Evolutionary conservation across 2,113 vertebrate species (phyloP).

Genomic region (Dermatemys mawii): DNA sequence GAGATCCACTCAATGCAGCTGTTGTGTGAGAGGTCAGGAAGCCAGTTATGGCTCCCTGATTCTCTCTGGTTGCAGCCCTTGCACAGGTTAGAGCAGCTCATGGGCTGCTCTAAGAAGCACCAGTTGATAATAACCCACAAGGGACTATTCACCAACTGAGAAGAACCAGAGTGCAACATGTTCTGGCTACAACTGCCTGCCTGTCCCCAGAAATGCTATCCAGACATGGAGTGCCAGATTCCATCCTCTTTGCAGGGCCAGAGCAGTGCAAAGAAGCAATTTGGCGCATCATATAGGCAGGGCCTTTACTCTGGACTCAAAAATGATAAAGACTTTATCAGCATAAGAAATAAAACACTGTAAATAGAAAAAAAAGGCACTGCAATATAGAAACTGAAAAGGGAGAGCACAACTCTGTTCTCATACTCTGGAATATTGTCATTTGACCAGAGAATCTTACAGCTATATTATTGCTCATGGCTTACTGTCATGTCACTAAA

Average conservation of each 20-base stretch:
- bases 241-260: neutral
- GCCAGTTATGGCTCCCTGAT: neutral
- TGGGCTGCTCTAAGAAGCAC: accelerated
- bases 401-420: neutral
- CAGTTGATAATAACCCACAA: accelerated
- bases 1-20: neutral
- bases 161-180: neutral
- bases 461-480: neutral
- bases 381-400: neutral
- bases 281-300: neutral
- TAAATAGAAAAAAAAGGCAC: neutral
- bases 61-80: neutral
- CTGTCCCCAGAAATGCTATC: neutral
- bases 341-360: neutral
- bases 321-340: neutral
- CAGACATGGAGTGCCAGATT: neutral
- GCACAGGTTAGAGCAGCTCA: neutral
- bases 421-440: neutral
- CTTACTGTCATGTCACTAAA: slow-evolving; percentile 88
- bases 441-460: neutral
- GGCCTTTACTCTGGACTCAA: neutral
- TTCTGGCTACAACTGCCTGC: neutral
- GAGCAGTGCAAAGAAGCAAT: accelerated
- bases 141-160: neutral
- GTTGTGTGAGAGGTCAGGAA: neutral